These are phyloP conservation scores for Varecia variegata DNA, from an alignment of 2,797 vertebrate genomes.

Conservation along the genomic window DNA sequence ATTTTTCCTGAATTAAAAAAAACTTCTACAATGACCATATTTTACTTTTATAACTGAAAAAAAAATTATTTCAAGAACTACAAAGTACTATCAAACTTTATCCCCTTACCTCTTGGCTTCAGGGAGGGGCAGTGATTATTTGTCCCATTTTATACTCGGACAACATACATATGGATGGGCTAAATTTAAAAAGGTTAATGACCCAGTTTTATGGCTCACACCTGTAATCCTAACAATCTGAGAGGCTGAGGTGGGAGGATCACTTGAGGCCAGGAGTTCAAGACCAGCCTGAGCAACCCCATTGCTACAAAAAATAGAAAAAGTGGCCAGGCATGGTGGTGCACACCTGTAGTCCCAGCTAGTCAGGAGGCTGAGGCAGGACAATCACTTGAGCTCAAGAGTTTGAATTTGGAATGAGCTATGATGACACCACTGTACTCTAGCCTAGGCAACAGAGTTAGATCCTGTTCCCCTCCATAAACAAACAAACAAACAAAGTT, in stretches of 20 bases:
- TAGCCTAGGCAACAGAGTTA: background rate
- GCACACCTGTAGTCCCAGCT: background rate
- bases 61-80: background rate
- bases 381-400: background rate
- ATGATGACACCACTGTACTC: background rate
- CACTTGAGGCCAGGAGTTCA: background rate
- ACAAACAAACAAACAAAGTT: background rate
- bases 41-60: background rate
- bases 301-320: background rate
- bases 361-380: background rate
- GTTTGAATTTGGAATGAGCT: background rate
- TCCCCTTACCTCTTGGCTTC: background rate
- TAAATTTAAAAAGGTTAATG: background rate
- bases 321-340: background rate
- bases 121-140: background rate
- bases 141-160: background rate
- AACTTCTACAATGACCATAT: background rate
- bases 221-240: background rate
- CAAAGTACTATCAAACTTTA: background rate
- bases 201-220: background rate
- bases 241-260: background rate
- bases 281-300: background rate
- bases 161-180: background rate
- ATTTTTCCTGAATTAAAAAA: background rate
- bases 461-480: background rate